Base-by-base conservation (phyloP, 1,140 invertebrate genomes). In the Cyrtorhinus lividipennis region DNA sequence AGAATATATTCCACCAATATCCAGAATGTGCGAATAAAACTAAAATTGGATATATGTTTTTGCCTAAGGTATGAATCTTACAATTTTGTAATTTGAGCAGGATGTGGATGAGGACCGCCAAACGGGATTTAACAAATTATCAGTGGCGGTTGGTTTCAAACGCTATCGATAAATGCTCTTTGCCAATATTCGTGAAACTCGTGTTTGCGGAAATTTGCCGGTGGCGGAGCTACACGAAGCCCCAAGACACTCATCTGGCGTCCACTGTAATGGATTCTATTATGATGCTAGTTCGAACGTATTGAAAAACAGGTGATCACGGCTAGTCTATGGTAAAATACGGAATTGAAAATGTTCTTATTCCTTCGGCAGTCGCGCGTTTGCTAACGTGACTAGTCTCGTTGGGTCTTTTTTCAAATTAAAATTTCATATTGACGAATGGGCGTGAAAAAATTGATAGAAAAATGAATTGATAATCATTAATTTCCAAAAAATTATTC, bases 241-340 rank as follows among this genome's bases (percentile, higher is more conserved):
- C 90, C 0, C 86, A 90, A 65, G 91, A 94, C 67, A 96, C 92
- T 0, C 85, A 90, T 69, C 76, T 98, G 38, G 92, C 93, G 0
- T 90, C 87, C 24, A 95, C 90, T 3, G 94, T 98, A 0, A 96
- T 95, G 86, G 94, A 98, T 71, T 93, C 89, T 15, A 98, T 98
- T 68, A 95, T 95, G 85, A 90, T 96, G 83, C 76, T 97, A 1
- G n/a, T 95, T 95, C 72, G 92, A 95, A 69, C 79, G 92, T 66
- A 93, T 95, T 64, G 93, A 96, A 75, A 92, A 92, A 70, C 89
- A 92, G 76, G 83, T 83, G 71, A 61, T 23, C n/a, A n/a, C n/a
- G n/a, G n/a, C n/a, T n/a, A n/a, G n/a, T n/a, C 23, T 5, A 15
- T 25, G 5, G 1, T 24, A 58, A 58, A 20, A 22, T 12, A 44